phyloP scores from a whole-genome alignment of 2,113 vertebrate genomes.

The Amphiprion percula region DNA sequence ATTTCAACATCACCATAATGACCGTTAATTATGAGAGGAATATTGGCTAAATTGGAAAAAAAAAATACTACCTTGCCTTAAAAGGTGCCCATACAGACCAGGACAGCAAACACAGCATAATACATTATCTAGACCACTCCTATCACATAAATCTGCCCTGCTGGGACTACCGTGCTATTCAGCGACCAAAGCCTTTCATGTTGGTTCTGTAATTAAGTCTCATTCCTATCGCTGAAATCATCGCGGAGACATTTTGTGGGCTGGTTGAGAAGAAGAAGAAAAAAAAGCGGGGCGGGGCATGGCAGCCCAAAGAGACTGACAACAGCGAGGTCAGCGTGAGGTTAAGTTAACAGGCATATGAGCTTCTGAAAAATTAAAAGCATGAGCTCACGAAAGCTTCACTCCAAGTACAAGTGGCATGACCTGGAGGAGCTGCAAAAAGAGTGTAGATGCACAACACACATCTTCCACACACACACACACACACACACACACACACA shows the following conservation, averaged over 20 bases:
- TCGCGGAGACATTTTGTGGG: slow-evolving; percentile 55
- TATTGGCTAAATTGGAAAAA: neutral
- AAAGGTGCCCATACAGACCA: slow-evolving; percentile 22
- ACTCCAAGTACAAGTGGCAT: slow-evolving; percentile 64
- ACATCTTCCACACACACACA: slow-evolving; percentile 1
- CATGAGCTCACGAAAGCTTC: slow-evolving; percentile 72
- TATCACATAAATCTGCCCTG: slow-evolving; percentile 39
- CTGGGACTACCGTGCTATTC: slow-evolving; percentile 32
- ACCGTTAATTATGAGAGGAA: slow-evolving; percentile 7
- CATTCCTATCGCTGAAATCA: slow-evolving; percentile 48
- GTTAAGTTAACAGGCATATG: slow-evolving; percentile 79
- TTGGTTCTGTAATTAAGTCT: slow-evolving; percentile 71
- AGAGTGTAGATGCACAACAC: slow-evolving; percentile 24
- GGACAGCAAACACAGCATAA: slow-evolving; percentile 23
- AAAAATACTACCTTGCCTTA: neutral
- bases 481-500: slow-evolving; percentile 17
- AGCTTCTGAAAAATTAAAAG: slow-evolving; percentile 85
- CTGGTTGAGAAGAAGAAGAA: slow-evolving; percentile 37
- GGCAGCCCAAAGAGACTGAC: slow-evolving; percentile 62
- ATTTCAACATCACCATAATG: slow-evolving; percentile 21
- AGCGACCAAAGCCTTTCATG: slow-evolving; percentile 53
- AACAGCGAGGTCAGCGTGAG: slow-evolving; percentile 79
- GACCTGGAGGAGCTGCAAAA: slow-evolving; percentile 61
- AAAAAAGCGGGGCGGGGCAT: slow-evolving; percentile 31
- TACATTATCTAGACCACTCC: slow-evolving; percentile 41